Evolutionary conservation across 2,888 invertebrate genomes (phyloP), one percentile per base, ranked within the genome.

Genomic region (Iselma pallidipennis): DNA sequence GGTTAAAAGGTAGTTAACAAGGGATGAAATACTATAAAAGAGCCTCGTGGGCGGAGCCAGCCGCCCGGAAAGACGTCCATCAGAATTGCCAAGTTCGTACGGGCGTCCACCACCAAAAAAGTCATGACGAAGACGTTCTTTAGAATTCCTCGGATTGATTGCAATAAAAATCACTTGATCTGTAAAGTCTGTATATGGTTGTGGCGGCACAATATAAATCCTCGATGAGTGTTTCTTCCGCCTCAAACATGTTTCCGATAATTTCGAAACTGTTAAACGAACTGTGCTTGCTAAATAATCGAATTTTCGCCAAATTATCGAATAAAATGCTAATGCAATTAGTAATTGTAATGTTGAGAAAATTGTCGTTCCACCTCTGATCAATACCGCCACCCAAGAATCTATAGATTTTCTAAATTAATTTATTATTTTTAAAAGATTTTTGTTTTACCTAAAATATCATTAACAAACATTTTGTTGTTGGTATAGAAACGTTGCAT

Each of bases 281-380:
- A 26, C 6, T 14, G 14, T 1, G 21, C 23, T 28, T 2, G 45
- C 37, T 10, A 33, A 23, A n/a, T 48, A 26, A 1, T 50, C 53
- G 12, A 42, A 54, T 55, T 29, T 62, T 50, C 55, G 25, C 55
- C 45, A 55, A 45, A 37, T 37, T 26, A 45, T 45, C 10, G 45
- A 51, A 7, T 28, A 28, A 6, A 51, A 51, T 21, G 9, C n/a
- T 10, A 51, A 51, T 12, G 28, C 19, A 2, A 12, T n/a, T 9
- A 51, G 3, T 4, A 51, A 0, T 28, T 51, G 51, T 16, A 51
- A 10, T 31, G 16, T 29, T 12, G 51, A 14, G 14, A 51, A 51
- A 2, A 51, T 14, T n/a, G 19, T 19, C 4, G 51, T 16, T 16
- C 26, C 0, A 19, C 51, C 51, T 14, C 51, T 10, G 4, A 51